phyloP scores from a whole-genome alignment of 2,888 invertebrate species.

The Thumatha senex region DNA sequence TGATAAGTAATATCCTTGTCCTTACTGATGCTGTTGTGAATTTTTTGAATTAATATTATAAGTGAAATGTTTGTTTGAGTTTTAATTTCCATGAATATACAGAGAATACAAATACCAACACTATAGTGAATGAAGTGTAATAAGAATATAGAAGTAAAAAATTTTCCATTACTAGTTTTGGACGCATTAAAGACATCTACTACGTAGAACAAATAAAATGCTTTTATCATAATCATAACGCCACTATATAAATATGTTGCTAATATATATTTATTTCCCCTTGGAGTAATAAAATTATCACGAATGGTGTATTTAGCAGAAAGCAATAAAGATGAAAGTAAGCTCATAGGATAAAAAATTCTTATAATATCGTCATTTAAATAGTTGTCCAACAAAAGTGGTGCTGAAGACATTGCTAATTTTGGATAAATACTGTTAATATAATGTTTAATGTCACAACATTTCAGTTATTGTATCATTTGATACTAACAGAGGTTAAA shows the following conservation, averaged over 20 bases:
- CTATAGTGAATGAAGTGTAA: background rate
- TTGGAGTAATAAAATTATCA: conserved; percentile 1
- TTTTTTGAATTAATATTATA: background rate
- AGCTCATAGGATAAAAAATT: background rate
- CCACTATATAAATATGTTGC: background rate
- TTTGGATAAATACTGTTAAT: no score
- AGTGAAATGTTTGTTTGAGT: background rate
- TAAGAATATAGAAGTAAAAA: background rate
- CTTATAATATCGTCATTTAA: background rate
- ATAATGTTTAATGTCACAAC: no score
- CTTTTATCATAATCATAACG: background rate
- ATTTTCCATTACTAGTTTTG: background rate
- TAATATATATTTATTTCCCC: background rate
- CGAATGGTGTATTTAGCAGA: background rate
- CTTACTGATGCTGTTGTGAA: background rate
- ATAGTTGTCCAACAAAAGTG: background rate
- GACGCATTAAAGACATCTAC: background rate
- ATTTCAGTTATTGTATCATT: no score
- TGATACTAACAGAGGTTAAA: no score
- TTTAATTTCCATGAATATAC: background rate
- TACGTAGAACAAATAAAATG: background rate
- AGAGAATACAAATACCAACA: background rate
- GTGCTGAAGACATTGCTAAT: background rate
- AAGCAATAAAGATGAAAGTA: background rate
- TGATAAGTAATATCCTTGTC: background rate